Evolutionary conservation across 2,797 vertebrate genomes (phyloP), one percentile per base, ranked within the genome.

Genomic region (Artibeus lituratus): DNA sequence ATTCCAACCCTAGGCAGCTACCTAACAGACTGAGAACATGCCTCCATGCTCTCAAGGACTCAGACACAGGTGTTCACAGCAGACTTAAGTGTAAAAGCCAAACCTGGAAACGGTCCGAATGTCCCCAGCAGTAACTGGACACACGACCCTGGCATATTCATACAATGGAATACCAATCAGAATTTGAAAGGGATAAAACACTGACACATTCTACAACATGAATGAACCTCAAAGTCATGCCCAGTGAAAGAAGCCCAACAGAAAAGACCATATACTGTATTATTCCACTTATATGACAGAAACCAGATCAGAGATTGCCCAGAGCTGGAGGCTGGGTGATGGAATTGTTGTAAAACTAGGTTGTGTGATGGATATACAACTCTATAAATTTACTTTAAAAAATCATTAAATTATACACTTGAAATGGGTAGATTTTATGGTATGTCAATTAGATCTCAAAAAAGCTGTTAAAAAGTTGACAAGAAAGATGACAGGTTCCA

Each of bases 101-200:
- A 44, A 90, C 39, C 26, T 57, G 29, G 15, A 80, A 93, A 91
- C 53, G 59, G 76, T 82, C 32, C 57, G 69, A 85, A 86, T 18
- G n/a, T 42, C 49, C 16, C 14, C 69, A 55, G 26, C 10, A 47
- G 14, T 49, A 10, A n/a, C 35, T 15, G 10, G 22, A 53, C 10
- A 67, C 59, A 73, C 44, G 39, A 81, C 39, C 26, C 8, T 21
- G 9, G n/a, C 78, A 87, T 0, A 32, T 3, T 35, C 51, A 70
- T 8, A 70, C 26, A 35, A 26, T 12, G 18, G 32, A 62, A 39
- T n/a, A 26, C n/a, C 55, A 69, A 8, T 53, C 21, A 39, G 19
- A 80, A 91, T 74, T 69, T 80, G 88, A 74, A 77, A 86, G 42
- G 69, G 70, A 94, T 24, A 87, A 78, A 72, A 87, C 77, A 77